phyloP scores from a whole-genome alignment of 2,888 invertebrate species.

The Tetheella fluctuosa region DNA sequence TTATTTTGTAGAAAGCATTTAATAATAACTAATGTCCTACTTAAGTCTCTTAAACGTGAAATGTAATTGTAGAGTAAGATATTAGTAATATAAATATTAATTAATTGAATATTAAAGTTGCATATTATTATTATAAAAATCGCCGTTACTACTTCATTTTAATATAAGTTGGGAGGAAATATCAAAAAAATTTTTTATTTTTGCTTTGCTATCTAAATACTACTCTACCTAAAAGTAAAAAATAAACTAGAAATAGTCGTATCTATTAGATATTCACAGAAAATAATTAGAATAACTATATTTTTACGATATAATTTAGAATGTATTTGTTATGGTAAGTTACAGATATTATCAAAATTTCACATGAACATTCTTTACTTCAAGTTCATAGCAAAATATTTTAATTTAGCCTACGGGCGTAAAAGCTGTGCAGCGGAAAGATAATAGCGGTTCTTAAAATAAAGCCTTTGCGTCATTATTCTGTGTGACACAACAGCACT shows the following conservation, averaged over 20 bases:
- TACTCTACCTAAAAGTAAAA: too few species aligned
- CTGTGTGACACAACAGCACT: slow-evolving; percentile 42
- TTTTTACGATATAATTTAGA: too few species aligned
- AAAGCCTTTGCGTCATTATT: slow-evolving; percentile 72
- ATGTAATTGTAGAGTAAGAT: not conserved
- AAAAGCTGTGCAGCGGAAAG: slow-evolving; percentile 59
- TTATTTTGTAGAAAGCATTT: slow-evolving; percentile 33
- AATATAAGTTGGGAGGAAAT: too few species aligned
- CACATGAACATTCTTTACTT: slow-evolving; percentile 33
- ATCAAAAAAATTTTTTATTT: too few species aligned
- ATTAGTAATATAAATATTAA: not conserved
- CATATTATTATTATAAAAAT: too few species aligned
- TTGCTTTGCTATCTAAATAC: not conserved
- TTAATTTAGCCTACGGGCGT: slow-evolving; percentile 61
- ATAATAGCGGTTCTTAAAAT: slow-evolving; percentile 73
- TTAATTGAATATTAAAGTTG: not conserved
- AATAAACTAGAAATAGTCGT: too few species aligned
- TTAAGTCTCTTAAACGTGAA: not conserved
- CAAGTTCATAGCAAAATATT: slow-evolving; percentile 54
- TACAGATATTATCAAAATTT: not conserved
- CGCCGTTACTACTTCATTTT: too few species aligned
- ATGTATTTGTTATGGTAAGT: not conserved
- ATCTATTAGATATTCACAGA: too few species aligned
- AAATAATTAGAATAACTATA: too few species aligned
- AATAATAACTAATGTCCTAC: not conserved